Evolutionary conservation across 37 sponge, comb jelly and placozoan genomes (phyloP).

Genomic region (Mnemiopsis leidyi): DNA sequence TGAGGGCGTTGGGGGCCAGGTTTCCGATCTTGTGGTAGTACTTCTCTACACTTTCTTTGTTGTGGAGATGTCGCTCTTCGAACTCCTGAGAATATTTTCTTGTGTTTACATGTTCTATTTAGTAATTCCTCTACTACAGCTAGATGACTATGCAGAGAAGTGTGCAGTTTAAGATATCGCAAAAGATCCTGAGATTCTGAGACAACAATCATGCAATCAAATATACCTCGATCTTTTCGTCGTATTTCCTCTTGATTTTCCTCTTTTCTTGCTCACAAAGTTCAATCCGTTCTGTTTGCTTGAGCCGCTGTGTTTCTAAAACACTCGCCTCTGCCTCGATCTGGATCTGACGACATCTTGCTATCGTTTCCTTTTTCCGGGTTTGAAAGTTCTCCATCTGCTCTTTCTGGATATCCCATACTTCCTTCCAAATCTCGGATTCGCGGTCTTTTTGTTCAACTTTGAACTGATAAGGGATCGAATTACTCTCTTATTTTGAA

Average conservation of each 20-base stretch:
- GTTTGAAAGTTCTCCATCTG: slow-evolving; percentile 41
- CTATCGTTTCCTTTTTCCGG: slow-evolving; percentile 1
- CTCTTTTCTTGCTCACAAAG: slow-evolving; percentile 54
- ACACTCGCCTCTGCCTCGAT: slow-evolving; percentile 28
- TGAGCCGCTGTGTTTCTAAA: slow-evolving; percentile 35
- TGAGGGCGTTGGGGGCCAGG: slow-evolving; percentile 6
- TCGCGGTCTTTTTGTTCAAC: slow-evolving; percentile 63
- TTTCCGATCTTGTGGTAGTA: slow-evolving; percentile 58
- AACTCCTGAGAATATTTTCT: too few relatives aligned
- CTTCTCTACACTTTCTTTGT: slow-evolving; percentile 51
- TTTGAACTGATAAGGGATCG: slow-evolving; percentile 67
- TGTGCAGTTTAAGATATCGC: too few relatives aligned
- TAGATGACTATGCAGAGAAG: too few relatives aligned
- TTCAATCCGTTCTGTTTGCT: slow-evolving; percentile 27
- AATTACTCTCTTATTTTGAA: too few relatives aligned
- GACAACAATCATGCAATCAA: too few relatives aligned
- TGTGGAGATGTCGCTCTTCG: slow-evolving; percentile 53
- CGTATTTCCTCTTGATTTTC: slow-evolving; percentile 62
- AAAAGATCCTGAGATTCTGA: too few relatives aligned
- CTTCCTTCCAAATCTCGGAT: slow-evolving; percentile 57
- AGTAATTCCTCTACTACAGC: too few relatives aligned
- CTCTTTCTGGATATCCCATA: slow-evolving; percentile 55
- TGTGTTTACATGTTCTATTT: too few relatives aligned
- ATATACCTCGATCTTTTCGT: slow-evolving; percentile 5
- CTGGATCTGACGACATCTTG: neutral